These are phyloP conservation scores for Cephus rjabovi DNA, from an alignment of 2,888 invertebrate genomes.

Conservation along the genomic window DNA sequence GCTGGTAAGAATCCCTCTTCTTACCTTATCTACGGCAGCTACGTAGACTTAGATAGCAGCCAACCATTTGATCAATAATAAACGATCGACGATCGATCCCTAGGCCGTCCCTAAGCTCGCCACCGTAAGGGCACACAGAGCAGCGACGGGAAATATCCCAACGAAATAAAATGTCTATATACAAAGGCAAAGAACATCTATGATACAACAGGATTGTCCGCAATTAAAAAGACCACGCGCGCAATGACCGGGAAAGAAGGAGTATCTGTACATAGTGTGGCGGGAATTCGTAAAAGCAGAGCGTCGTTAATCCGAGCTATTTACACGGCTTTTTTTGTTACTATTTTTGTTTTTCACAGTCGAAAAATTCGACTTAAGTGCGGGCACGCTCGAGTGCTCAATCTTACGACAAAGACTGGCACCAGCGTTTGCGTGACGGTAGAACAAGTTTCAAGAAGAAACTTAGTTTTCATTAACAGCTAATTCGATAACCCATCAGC, in stretches of 20 bases:
- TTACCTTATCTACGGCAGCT: background rate
- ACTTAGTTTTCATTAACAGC: background rate
- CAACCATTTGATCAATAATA: background rate
- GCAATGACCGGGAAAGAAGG: background rate
- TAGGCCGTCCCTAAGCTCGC: background rate
- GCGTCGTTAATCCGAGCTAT: background rate
- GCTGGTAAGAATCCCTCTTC: background rate
- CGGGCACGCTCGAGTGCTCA: slow-evolving; percentile 38
- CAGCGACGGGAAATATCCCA: background rate
- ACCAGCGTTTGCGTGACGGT: slow-evolving; percentile 42
- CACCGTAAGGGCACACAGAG: background rate
- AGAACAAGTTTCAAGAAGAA: background rate
- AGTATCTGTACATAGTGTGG: background rate
- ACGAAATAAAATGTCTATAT: slow-evolving; percentile 6
- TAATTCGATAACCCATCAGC: background rate
- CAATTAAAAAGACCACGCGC: slow-evolving; percentile 3
- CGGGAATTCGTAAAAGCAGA: background rate
- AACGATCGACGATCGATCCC: background rate
- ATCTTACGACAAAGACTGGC: slow-evolving; percentile 59
- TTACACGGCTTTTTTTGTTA: background rate
- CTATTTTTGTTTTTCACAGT: background rate
- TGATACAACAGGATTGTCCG: slow-evolving; percentile 2
- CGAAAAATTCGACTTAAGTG: slow-evolving; percentile 6
- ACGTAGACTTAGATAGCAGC: background rate
- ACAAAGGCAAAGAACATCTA: slow-evolving; percentile 3